Base-by-base conservation (phyloP, 2,797 vertebrate genomes). In the Oreortyx pictus region DNA sequence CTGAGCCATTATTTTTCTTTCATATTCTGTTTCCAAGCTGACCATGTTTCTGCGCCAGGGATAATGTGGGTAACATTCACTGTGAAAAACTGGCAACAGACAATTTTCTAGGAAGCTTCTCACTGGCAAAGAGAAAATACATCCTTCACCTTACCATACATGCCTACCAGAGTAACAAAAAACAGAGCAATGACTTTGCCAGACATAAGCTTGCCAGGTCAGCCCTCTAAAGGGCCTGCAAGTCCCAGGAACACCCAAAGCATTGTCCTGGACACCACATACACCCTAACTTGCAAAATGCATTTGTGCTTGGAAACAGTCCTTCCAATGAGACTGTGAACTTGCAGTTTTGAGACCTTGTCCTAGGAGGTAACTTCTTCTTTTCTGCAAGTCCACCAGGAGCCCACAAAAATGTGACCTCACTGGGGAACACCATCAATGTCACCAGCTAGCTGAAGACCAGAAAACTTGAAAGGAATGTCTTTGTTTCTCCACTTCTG, bases 1-100 rank as follows among this genome's bases (percentile, higher is more conserved):
- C 76, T 83, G 91, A 96, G 89, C 62, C 76, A 78, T 93, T 87
- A 92, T 85, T 95, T 96, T 96, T 89, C 81, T 90, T 94, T 94
- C 84, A 87, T 75, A 49, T 59, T 85, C 76, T 0, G 0, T 90
- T 92, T 90, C 86, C 86, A 92, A 75, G 31, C 68, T 87, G 88
- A 57, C 78, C 68, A 18, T 49, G 59, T 84, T 84, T 82, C 81
- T 94, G 20, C 75, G 78, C 86, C 82, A 94, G 94, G 90, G 88
- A 52, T 72, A 88, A 72, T 81, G 92, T 92, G 79, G 90, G 59
- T 52, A 85, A 71, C 62, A 56, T 77, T 88, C 85, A 29, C 78
- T 72, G 46, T 49, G 59, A 85, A 92, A 75, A 74, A 73, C 70
- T 90, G 88, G 75, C 73, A 93, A 62, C 1, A 23, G 27, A 31